Evolutionary conservation across 35 echinoderm and acorn worm species (phyloP), one percentile per base, ranked within the genome.

Genomic region (Heliocidaris erythrogramma): DNA sequence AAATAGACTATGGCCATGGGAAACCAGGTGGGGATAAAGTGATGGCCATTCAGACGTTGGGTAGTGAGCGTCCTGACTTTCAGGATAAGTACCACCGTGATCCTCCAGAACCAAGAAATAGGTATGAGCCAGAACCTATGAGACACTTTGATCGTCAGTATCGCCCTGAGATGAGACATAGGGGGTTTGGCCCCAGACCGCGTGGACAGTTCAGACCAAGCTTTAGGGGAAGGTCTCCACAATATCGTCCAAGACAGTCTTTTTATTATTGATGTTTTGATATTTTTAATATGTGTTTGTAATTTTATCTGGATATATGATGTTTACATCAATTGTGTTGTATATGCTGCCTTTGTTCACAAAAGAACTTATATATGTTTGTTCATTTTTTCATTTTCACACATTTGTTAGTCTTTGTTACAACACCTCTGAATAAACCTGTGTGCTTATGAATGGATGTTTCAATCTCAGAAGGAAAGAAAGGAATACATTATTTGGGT

Each of bases 31-130:
- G 50, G 12, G n/a, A 59, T n/a, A 47, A 89, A 24, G 65, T n/a
- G 27, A 94, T 88, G 87, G 31, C 88, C 49, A 95, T 95, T 32
- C 86, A 95, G 87, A 95, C 94, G 18, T 31, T 95, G 87, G 65
- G 90, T 14, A 11, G 94, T 24, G 90, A 95, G 30, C 94, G 94
- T 69, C 88, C 53, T 30, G 7, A 88, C 17, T 95, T 92, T 30
- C 94, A 95, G 53, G 94, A 95, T 24, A 95, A 90, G 35, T 95
- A 91, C 60, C 86, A 14, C 10, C 48, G 7, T 32, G 87, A 92
- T 71, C 49, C 48, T 24, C 18, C 18, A 47, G 31, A 89, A 48
- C 29, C 30, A 17, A 48, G 47, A 48, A n/a, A 29, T 49, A 47
- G 21, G 9, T 87, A 49, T 53, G 94, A 95, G 32, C 50, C 50